Evolutionary conservation across 2,888 invertebrate species (phyloP).

Genomic region (Reticulitermes lucifugus): DNA sequence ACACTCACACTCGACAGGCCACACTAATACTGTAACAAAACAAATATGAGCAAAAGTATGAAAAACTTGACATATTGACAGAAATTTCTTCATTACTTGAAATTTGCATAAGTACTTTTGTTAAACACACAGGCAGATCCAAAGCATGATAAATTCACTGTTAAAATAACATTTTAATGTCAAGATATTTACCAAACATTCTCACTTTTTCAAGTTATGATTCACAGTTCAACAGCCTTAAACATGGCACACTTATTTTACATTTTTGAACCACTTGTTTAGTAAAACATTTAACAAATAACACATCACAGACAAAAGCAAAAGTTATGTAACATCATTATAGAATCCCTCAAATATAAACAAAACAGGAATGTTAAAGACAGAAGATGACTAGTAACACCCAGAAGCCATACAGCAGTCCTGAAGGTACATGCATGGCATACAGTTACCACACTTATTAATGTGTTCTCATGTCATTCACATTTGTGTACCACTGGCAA

Average conservation of each 20-base stretch:
- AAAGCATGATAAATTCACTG: not conserved
- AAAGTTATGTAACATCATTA: conserved; percentile 15
- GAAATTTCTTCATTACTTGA: not conserved
- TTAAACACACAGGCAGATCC: not conserved
- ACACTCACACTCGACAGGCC: conserved; percentile 12
- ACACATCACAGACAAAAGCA: conserved; percentile 16
- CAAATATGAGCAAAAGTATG: conserved; percentile 18
- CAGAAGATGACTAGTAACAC: conserved; percentile 29
- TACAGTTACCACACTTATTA: no score
- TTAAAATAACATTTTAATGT: not conserved
- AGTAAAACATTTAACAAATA: not conserved
- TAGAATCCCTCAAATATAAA: conserved; percentile 4
- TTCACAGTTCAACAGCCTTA: conserved; percentile 2
- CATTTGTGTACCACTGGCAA: no score
- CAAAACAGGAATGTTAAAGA: conserved; percentile 29
- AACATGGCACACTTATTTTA: conserved; percentile 28
- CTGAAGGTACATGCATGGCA: not conserved
- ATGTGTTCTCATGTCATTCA: no score
- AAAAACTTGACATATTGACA: not conserved
- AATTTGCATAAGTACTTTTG: not conserved
- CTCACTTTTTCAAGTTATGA: not conserved
- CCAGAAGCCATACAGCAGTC: conserved; percentile 14
- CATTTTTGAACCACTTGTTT: conserved; percentile 16
- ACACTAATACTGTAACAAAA: conserved; percentile 27
- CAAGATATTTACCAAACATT: not conserved